A percentile compares a stretch with the other conserved stretches of the same genome.
Conservation (phyloP, 2,888 invertebrate species). For the Perithous albicinctus region DNA sequence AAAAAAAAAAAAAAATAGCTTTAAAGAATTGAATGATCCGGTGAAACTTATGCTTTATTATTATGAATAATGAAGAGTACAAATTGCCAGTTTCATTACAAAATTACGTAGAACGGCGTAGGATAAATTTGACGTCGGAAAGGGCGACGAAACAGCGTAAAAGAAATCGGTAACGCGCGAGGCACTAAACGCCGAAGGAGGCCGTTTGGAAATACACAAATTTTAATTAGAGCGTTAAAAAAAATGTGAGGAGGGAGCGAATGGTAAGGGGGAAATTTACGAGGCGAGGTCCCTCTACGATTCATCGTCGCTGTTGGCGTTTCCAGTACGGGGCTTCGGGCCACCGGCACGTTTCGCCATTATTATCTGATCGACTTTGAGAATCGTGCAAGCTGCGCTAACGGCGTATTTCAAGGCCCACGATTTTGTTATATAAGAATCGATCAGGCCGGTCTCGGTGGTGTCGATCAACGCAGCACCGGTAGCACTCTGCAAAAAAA, state of each 20-base stretch:
- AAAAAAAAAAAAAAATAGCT: too few relatives aligned
- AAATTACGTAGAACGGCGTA: conserved; percentile 37
- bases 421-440: conserved; percentile 93
- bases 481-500: too few relatives aligned
- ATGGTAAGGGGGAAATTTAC: not conserved
- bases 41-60: conserved; percentile 61
- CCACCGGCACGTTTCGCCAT: conserved; percentile 99
- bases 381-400: conserved; percentile 95
- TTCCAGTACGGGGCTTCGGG: conserved; percentile 91
- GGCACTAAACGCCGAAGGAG: conserved; percentile 26
- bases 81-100: conserved; percentile 48
- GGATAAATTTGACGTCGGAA: conserved; percentile 37
- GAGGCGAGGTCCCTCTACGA: conserved; percentile 62
- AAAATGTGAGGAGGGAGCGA: conserved; percentile 24
- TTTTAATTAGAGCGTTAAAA: conserved; percentile 44
- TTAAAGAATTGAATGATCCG: not conserved
- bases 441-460: conserved; percentile 91
- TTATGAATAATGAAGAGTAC: conserved; percentile 57
- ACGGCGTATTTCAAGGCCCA: conserved; percentile 99
- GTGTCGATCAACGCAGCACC: conserved; percentile 91
- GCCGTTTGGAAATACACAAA: conserved; percentile 26
- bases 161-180: conserved; percentile 28
- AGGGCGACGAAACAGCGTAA: not conserved
- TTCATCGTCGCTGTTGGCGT: conserved; percentile 90
- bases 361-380: conserved; percentile 98